Evolutionary conservation across 2,113 vertebrate genomes (phyloP), one percentile per base, ranked within the genome.

Genomic region (Rynchops niger): DNA sequence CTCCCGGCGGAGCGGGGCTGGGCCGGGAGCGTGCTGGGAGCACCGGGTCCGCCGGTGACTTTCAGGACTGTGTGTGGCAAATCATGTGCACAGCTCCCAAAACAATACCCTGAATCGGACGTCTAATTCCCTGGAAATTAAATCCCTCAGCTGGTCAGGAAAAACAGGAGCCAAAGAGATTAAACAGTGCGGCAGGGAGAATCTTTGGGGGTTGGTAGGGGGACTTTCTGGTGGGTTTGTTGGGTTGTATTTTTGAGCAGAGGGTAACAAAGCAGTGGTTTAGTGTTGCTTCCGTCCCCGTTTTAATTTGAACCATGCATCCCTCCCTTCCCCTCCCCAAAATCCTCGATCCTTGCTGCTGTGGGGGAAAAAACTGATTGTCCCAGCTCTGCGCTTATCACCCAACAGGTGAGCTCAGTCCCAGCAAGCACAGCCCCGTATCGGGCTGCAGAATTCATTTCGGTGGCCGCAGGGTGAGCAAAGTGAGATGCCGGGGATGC

Each of bases 51-150:
- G 5, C 63, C 5, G 14, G 82, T 91, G 90, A 96, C 92, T 96
- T 96, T 94, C 77, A 94, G 96, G 86, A 79, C 92, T 89, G 93
- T 96, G 92, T 93, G 95, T 96, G 97, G 94, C 90, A 95, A 95
- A 97, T 94, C 36, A 4, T 91, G 93, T 43, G 74, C 92, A 45
- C 45, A 34, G 80, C 59, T 94, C 53, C 92, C 93, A 61, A 90
- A 93, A 96, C 96, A 97, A 95, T 94, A 36, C 71, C 40, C 65
- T 94, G 90, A 93, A 85, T 62, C 32, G 71, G 92, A 77, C 5
- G 0, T 93, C 83, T 95, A 84, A 92, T 93, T 96, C 96, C 91
- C 93, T 96, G 83, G 96, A 96, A 97, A 97, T 96, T 84, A 97
- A 96, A 95, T 61, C 91, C 84, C 56, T 97, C 91, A 92, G 88